Evolutionary conservation across 2,113 vertebrate genomes (phyloP), one percentile per base, ranked within the genome.

Genomic region (Pipa parva): DNA sequence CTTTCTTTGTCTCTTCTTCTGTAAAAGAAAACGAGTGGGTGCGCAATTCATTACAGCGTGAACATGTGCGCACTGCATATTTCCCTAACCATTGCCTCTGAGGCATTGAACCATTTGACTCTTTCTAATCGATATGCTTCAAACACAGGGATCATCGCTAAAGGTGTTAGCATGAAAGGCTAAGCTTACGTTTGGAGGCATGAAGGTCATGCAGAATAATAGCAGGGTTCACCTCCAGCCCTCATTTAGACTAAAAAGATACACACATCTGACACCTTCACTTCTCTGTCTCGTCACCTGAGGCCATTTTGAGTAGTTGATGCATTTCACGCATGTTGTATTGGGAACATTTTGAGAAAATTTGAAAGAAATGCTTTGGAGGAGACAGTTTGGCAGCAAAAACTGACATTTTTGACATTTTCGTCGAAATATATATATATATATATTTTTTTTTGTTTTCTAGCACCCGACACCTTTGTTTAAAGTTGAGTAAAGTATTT

Each of bases 161-260:
- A 59, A 59, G 57, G 59, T 33, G 46, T 54, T 75, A 46, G 42
- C 52, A 67, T 50, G 20, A 52, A 68, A 63, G 55, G 63, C 11
- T 12, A 4, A 18, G 54, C 37, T 52, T 59, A 67, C 3, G 29
- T 63, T 25, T 27, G 20, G 13, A 22, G 68, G 46, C 63, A 54
- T 57, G 42, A 10, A 71, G 54, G 68, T 75, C 79, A 65, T 36
- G 36, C 1, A 1, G 28, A 42, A 11, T 60, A 72, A 75, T 24
- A 73, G 73, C 54, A 63, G 36, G 57, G 68, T 67, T 72, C 73
- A 50, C 60, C 49, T 33, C n/a, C 24, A 69, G 66, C 64, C 20
- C 67, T 72, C 63, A 15, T 50, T 7, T n/a, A 18, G 73, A 5
- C 59, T 64, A 0, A 65, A 56, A 67, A 74, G 36, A 55, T 29